phyloP scores from a whole-genome alignment of 2,113 vertebrate species.

The Centropus bengalensis region DNA sequence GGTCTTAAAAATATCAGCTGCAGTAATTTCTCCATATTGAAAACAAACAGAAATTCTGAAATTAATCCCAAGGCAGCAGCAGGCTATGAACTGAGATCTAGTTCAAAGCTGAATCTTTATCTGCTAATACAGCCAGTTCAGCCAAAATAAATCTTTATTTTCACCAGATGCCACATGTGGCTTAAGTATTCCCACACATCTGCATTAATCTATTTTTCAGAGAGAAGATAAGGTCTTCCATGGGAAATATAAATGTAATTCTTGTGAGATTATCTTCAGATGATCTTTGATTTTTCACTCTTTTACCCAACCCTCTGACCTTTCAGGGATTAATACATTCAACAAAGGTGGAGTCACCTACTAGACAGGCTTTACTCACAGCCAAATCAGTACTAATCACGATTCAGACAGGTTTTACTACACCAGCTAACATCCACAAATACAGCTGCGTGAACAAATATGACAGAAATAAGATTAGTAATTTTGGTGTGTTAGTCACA shows the following conservation, averaged over 20 bases:
- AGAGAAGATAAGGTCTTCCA: constrained; percentile 26
- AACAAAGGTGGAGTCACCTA: not conserved
- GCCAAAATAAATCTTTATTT: constrained; percentile 71
- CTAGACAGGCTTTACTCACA: not conserved
- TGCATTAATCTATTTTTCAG: constrained; percentile 38
- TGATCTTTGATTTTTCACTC: constrained; percentile 19
- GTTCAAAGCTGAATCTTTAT: constrained; percentile 58
- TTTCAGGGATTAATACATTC: constrained; percentile 17
- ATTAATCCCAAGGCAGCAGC: constrained; percentile 59
- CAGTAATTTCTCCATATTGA: constrained; percentile 55
- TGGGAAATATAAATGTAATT: not conserved
- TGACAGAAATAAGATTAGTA: not conserved
- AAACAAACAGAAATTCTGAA: constrained; percentile 59
- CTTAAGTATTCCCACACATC: constrained; percentile 58
- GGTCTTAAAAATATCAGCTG: constrained; percentile 52
- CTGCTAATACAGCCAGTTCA: constrained; percentile 32
- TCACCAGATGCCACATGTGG: constrained; percentile 55
- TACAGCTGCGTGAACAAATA: not conserved
- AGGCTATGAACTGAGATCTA: constrained; percentile 62
- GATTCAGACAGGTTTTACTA: not conserved
- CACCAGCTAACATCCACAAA: not conserved
- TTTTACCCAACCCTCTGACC: not conserved
- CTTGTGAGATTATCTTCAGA: not conserved
- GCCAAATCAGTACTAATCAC: not conserved
- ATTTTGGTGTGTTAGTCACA: not conserved